phyloP scores from a whole-genome alignment of 1,140 invertebrate species.

The Platyura marginata region DNA sequence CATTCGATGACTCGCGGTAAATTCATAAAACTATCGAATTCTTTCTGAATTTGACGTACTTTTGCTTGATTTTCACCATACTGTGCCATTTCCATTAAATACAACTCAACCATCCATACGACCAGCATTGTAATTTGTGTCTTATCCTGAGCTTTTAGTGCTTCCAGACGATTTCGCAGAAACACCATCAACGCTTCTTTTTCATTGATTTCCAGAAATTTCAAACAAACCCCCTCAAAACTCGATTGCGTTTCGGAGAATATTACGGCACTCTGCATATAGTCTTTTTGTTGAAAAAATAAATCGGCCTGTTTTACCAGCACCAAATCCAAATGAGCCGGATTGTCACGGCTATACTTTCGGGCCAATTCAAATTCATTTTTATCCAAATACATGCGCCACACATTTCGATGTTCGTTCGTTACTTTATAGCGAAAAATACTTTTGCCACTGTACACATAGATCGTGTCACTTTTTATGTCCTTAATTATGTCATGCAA shows the following conservation, averaged over 20 bases:
- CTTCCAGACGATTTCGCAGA: conserved; percentile 45
- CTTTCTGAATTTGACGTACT: conserved; percentile 52
- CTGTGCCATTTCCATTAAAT: conserved; percentile 65
- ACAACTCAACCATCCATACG: conserved; percentile 85
- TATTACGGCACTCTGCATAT: conserved; percentile 64
- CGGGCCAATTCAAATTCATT: conserved; percentile 77
- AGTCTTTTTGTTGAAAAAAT: conserved; percentile 62
- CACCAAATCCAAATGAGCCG: conserved; percentile 63
- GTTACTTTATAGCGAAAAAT: conserved; percentile 76
- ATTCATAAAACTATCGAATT: conserved; percentile 57
- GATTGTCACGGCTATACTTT: conserved; percentile 57
- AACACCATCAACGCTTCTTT: conserved; percentile 75
- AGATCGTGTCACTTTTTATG: conserved; percentile 60
- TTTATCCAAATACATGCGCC: conserved; percentile 76
- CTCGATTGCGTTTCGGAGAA: conserved; percentile 81
- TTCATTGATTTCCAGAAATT: conserved; percentile 71
- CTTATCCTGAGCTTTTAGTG: conserved; percentile 38
- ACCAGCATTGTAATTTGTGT: conserved; percentile 83
- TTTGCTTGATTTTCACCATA: conserved; percentile 33
- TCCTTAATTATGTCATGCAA: conserved; percentile 71
- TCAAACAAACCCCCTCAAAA: conserved; percentile 86
- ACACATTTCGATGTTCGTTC: conserved; percentile 73
- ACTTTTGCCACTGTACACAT: conserved; percentile 64
- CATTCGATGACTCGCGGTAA: conserved; percentile 47
- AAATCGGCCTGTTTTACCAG: conserved; percentile 77